Conservation (phyloP, 1,140 invertebrate species). For the Euwallacea fornicatus region DNA sequence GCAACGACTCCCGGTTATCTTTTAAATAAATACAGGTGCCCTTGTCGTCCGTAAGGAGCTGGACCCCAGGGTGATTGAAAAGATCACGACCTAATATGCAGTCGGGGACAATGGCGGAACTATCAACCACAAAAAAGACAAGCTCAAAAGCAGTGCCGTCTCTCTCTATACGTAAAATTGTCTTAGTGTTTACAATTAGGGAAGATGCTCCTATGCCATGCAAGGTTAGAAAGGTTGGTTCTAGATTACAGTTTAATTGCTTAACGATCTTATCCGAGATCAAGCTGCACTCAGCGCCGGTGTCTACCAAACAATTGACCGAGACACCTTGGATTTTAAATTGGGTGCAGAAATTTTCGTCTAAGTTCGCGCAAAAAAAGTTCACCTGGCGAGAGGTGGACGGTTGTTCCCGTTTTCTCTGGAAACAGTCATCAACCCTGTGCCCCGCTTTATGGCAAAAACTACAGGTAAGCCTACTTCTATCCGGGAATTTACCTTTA, state of each 20-base stretch:
- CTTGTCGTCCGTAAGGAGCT: constrained; percentile 5
- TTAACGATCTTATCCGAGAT: no score
- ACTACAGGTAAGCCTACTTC: no score
- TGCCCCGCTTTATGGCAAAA: no score
- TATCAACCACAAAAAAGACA: constrained; percentile 1
- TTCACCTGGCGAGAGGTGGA: no score
- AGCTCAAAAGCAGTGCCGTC: constrained; percentile 3
- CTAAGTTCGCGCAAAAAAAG: no score
- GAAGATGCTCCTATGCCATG: constrained; percentile 1
- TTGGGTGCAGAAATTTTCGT: no score
- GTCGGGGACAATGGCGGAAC: constrained; percentile 9
- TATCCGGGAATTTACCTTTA: not conserved
- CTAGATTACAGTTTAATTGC: not conserved
- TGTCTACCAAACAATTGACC: no score
- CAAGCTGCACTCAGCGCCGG: no score
- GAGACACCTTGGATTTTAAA: no score
- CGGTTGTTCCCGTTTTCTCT: no score
- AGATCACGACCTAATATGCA: constrained; percentile 11
- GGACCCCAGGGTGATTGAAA: constrained; percentile 1
- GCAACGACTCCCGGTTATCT: not conserved
- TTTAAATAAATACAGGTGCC: not conserved
- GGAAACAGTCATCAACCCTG: no score
- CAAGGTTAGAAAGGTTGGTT: constrained; percentile 12
- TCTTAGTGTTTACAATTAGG: not conserved
- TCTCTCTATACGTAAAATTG: not conserved